Evolutionary conservation across 2,888 invertebrate species (phyloP).

Genomic region (Slavum lentiscoides): DNA sequence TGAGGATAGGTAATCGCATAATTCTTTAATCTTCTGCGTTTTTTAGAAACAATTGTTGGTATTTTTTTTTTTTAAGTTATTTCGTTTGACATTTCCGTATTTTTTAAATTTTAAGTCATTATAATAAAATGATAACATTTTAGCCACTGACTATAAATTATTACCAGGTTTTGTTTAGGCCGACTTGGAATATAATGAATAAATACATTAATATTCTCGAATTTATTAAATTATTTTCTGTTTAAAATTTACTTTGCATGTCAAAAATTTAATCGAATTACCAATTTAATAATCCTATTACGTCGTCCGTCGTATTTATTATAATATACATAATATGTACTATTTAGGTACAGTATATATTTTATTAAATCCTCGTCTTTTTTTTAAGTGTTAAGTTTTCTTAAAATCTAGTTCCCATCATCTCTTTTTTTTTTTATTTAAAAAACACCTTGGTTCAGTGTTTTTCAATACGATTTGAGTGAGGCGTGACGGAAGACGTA

Average conservation of each 20-base stretch:
- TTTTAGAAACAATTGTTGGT: background rate
- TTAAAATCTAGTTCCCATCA: background rate
- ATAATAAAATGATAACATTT: slow-evolving; percentile 7
- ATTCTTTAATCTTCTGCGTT: slow-evolving; percentile 1
- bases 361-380: slow-evolving; percentile 1
- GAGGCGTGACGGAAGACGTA: slow-evolving; percentile 18
- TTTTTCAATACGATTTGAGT: slow-evolving; percentile 15
- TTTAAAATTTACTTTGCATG: slow-evolving; percentile 18
- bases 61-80: slow-evolving; percentile 2
- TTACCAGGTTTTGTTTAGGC: background rate
- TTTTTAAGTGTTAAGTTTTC: background rate
- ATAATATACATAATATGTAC: no score
- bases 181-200: slow-evolving; percentile 7
- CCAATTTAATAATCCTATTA: slow-evolving; percentile 17
- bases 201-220: slow-evolving; percentile 2
- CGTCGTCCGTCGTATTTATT: no score
- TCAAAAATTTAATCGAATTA: slow-evolving; percentile 15
- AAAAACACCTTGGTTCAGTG: background rate
- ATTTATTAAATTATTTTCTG: slow-evolving; percentile 10
- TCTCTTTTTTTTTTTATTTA: background rate
- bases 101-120: slow-evolving; percentile 5
- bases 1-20: background rate
- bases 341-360: background rate
- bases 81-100: slow-evolving; percentile 3
- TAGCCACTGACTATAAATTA: slow-evolving; percentile 9